Conservation (phyloP, 2,797 vertebrate genomes). For the Oophaga sylvatica region DNA sequence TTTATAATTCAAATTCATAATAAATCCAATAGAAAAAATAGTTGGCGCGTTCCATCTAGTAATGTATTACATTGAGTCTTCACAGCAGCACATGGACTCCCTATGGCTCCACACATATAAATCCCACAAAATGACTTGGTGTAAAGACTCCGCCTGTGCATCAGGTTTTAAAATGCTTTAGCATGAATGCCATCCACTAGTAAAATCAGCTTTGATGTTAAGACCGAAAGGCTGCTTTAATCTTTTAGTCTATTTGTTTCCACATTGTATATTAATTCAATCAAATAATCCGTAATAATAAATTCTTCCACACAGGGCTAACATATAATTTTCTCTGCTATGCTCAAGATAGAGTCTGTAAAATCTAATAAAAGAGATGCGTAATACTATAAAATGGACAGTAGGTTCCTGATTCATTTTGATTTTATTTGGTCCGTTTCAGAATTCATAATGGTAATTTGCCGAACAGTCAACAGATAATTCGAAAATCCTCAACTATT, state of each 20-base stretch:
- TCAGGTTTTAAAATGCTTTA: neutral
- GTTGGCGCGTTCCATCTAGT: neutral
- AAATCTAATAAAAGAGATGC: slow-evolving; percentile 35
- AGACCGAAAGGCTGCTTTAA: neutral
- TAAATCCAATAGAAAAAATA: neutral
- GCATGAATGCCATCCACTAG: neutral
- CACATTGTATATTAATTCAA: neutral
- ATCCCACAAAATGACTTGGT: neutral
- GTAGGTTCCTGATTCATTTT: slow-evolving; percentile 11
- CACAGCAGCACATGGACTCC: neutral
- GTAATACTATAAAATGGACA: slow-evolving; percentile 17
- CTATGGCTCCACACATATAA: neutral
- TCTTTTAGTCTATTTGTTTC: slow-evolving; percentile 1
- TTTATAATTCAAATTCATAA: neutral
- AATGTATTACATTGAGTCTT: neutral
- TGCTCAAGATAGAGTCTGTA: slow-evolving; percentile 25
- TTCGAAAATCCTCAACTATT: slow-evolving; percentile 24
- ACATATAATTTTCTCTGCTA: slow-evolving; percentile 33
- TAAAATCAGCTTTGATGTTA: neutral
- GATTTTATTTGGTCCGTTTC: neutral
- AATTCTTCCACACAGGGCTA: neutral
- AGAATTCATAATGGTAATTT: neutral
- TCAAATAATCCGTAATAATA: slow-evolving; percentile 44
- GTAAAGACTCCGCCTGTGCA: neutral
- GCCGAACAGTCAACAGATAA: slow-evolving; percentile 10